Percentiles rank a stretch among this genome's conserved stretches.
phyloP scores from a whole-genome alignment of 2,888 invertebrate species.

The Ichneumoninae sp. region DNA sequence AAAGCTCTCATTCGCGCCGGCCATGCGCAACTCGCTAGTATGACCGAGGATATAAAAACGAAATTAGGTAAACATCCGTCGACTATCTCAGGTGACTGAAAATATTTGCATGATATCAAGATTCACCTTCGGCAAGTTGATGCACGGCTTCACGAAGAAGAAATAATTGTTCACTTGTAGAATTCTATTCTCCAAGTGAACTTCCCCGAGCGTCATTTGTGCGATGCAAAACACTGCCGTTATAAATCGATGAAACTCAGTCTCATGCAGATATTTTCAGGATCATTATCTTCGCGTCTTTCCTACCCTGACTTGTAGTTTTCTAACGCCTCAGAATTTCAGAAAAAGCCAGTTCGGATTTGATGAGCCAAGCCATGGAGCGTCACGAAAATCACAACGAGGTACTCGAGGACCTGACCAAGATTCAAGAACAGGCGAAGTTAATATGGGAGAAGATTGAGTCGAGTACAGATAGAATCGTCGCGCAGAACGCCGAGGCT shows the following conservation, averaged over 20 bases:
- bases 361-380: slow-evolving; percentile 85
- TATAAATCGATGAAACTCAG: too few species aligned
- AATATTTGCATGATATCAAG: too few species aligned
- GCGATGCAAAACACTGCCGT: too few species aligned
- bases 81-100: too few species aligned
- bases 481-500: slow-evolving; percentile 85
- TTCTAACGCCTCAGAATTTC: slow-evolving; percentile 46
- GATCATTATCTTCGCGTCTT: background rate
- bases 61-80: slow-evolving; percentile 84
- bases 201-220: too few species aligned
- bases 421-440: slow-evolving; percentile 86
- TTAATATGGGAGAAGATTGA: slow-evolving; percentile 86
- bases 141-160: too few species aligned
- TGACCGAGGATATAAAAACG: slow-evolving; percentile 86
- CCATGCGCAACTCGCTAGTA: slow-evolving; percentile 85
- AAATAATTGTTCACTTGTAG: too few species aligned
- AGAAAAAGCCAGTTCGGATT: slow-evolving; percentile 85
- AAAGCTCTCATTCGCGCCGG: slow-evolving; percentile 87
- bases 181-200: too few species aligned
- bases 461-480: slow-evolving; percentile 81
- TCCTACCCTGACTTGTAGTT: background rate
- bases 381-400: slow-evolving; percentile 86
- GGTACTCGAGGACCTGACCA: slow-evolving; percentile 85
- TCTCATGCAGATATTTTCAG: too few species aligned
- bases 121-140: too few species aligned